Conservation (phyloP, 2,797 vertebrate species). For the Okamejei kenojei region DNA sequence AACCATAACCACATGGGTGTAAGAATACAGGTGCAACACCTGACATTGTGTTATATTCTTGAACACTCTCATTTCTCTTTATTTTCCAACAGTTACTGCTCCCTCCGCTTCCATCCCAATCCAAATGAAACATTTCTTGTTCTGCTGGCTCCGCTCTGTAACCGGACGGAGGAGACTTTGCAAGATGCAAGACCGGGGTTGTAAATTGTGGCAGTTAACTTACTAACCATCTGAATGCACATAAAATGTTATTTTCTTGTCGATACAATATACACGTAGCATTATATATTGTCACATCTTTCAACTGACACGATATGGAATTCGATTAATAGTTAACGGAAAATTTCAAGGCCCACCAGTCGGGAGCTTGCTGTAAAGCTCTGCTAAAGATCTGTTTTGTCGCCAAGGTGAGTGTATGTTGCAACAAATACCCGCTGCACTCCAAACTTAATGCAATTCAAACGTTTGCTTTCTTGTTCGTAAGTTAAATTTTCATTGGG, state of each 20-base stretch:
- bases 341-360: slow-evolving; percentile 3
- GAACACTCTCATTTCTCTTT: not conserved
- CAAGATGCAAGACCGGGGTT: not conserved
- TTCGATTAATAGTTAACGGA: not conserved
- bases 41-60: not conserved
- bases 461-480: not conserved
- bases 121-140: not conserved
- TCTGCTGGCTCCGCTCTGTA: not conserved
- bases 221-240: not conserved
- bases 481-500: slow-evolving; percentile 13
- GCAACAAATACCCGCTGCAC: not conserved
- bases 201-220: slow-evolving; percentile 5
- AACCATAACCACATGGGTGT: not conserved
- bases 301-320: not conserved
- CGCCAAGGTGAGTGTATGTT: not conserved
- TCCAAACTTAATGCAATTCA: not conserved
- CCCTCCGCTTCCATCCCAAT: not conserved
- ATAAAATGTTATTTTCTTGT: slow-evolving; percentile 1
- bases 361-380: not conserved
- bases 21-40: not conserved
- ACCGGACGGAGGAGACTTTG: not conserved
- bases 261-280: not conserved
- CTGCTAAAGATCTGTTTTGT: not conserved
- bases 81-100: not conserved
- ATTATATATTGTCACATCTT: slow-evolving; percentile 12